A percentile compares a stretch with the other conserved stretches of the same genome.
Conservation (phyloP, 2,888 invertebrate species). For the Caenorhabditis zanzibari region DNA sequence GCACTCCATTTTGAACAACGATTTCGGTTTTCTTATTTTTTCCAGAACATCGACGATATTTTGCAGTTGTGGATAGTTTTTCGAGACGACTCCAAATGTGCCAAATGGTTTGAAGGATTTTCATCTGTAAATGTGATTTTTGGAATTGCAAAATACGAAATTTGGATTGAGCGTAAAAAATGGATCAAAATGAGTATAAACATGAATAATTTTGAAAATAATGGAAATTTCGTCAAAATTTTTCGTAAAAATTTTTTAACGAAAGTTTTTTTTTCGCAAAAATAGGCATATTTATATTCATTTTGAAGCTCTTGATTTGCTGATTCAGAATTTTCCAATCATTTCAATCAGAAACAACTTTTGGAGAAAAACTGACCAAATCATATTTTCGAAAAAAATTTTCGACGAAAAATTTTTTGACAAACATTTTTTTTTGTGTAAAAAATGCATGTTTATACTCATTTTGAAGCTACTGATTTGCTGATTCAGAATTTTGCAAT, state of each 20-base stretch:
- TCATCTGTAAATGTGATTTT: conserved; percentile 48
- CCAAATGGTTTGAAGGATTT: conserved; percentile 38
- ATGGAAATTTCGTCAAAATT: background rate
- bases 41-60: conserved; percentile 17
- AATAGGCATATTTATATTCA: too few relatives aligned
- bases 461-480: background rate
- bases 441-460: conserved; percentile 2
- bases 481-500: background rate
- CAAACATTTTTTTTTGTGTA: too few relatives aligned
- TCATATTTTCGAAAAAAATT: too few relatives aligned
- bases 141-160: too few relatives aligned
- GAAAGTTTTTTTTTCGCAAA: too few relatives aligned
- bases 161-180: background rate
- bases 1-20: conserved; percentile 11
- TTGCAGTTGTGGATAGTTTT: conserved; percentile 33
- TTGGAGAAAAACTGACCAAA: too few relatives aligned
- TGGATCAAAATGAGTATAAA: background rate
- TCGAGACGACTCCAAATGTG: conserved; percentile 45
- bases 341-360: too few relatives aligned
- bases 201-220: background rate
- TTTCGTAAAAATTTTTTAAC: too few relatives aligned
- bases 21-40: conserved; percentile 14
- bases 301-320: too few relatives aligned
- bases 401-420: too few relatives aligned
- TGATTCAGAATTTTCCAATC: too few relatives aligned